Evolutionary conservation across 2,888 invertebrate species (phyloP).

Genomic region (Aleiodes leptofemur): DNA sequence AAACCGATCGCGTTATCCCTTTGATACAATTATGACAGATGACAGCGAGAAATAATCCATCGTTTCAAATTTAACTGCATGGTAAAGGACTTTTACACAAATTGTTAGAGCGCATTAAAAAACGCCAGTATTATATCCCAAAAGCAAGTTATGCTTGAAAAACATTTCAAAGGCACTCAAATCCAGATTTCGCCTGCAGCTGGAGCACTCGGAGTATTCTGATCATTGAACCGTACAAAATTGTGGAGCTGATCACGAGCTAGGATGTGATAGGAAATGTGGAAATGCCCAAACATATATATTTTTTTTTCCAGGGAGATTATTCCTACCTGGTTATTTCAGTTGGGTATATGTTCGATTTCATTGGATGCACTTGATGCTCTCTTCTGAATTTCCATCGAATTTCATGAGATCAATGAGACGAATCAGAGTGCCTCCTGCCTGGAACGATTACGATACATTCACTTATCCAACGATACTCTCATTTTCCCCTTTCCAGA

Average conservation of each 20-base stretch:
- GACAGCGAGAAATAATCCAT: too few species aligned
- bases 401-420: conserved; percentile 33
- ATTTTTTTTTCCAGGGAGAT: conserved; percentile 36
- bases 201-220: conserved; percentile 10
- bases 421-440: conserved; percentile 12
- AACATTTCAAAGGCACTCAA: conserved; percentile 44
- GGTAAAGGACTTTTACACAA: neutral
- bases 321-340: conserved; percentile 38
- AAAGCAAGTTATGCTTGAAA: conserved; percentile 34
- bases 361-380: conserved; percentile 19
- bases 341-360: conserved; percentile 16
- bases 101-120: conserved; percentile 25
- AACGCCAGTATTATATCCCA: conserved; percentile 19
- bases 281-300: neutral
- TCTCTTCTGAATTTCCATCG: conserved; percentile 8
- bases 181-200: conserved; percentile 46
- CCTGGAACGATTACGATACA: neutral
- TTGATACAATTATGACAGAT: too few species aligned
- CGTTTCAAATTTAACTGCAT: too few species aligned
- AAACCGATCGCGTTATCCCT: too few species aligned
- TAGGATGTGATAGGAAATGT: neutral
- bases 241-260: conserved; percentile 31
- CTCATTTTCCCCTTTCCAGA: conserved; percentile 3
- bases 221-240: conserved; percentile 38
- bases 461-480: conserved; percentile 18